A percentile compares a stretch with the other conserved stretches of the same genome.
phyloP scores from a whole-genome alignment of 2,113 vertebrate genomes.

The Turnix velox region DNA sequence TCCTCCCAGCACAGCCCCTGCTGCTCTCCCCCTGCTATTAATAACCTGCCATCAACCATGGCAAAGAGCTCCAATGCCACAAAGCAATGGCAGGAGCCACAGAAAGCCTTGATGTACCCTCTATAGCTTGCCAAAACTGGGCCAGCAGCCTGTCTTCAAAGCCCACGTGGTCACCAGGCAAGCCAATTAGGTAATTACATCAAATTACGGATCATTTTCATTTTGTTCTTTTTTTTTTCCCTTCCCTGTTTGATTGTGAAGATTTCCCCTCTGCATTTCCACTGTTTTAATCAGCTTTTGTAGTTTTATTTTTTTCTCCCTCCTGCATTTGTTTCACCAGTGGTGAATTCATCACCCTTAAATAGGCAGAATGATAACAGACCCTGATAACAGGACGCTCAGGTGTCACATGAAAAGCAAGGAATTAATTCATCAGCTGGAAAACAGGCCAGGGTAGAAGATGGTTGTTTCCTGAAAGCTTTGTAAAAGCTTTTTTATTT shows the following conservation, averaged over 20 bases:
- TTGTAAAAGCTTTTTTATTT: background rate
- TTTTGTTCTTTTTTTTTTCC: background rate
- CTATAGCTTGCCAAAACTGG: background rate
- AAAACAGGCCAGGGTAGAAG: background rate
- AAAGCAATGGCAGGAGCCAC: accelerated
- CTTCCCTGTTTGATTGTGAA: background rate
- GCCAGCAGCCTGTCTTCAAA: background rate
- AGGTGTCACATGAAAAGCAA: background rate
- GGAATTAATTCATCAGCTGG: background rate
- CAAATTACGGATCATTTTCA: background rate
- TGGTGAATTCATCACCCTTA: background rate
- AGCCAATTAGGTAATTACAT: background rate
- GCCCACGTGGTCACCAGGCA: accelerated
- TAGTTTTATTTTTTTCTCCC: background rate
- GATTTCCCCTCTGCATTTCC: background rate
- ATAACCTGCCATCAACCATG: background rate
- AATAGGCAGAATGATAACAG: background rate
- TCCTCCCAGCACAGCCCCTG: too few relatives aligned
- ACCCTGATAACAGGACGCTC: accelerated
- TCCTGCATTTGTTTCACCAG: accelerated
- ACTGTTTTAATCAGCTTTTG: background rate
- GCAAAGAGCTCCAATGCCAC: background rate
- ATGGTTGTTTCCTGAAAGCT: background rate
- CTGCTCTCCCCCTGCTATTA: background rate
- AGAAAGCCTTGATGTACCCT: background rate